Evolutionary conservation across 2,113 vertebrate species (phyloP), one percentile per base, ranked within the genome.

Genomic region (Sinocyclocheilus maitianheensis): DNA sequence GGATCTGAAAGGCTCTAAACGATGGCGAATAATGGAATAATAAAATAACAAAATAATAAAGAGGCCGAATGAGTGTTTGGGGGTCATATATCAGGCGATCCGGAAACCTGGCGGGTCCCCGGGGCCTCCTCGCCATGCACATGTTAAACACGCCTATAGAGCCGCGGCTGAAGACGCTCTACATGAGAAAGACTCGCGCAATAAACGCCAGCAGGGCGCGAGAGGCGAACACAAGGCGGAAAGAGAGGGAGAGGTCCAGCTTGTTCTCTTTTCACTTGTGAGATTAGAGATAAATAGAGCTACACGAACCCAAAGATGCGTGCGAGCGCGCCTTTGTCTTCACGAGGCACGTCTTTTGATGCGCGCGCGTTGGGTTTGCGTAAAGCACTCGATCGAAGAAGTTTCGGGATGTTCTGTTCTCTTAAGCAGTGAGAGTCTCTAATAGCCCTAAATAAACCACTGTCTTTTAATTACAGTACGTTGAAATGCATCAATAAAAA

Each of bases 41-140:
- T 86, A 87, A 85, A 89, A 88, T 87, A 86, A 87, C 84, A 88
- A 87, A 87, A 63, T 88, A 84, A 88, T 83, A 88, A 84, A 90
- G 81, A 43, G 43, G 7, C 43, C 43, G 43, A 43, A 43, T 43
- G 43, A 43, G 43, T 7, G 43, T 1, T 8, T 9, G 46, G 12
- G 12, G 37, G 69, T 24, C 85, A 8, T 82, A 82, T 84, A 86
- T 83, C 79, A 80, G 62, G 43, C 24, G 69, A 58, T 83, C 89
- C 87, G 87, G 91, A 90, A 89, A 81, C 63, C 62, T 53, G 37
- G 30, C 9, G 43, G 43, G 10, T 46, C 43, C 43, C 43, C 43
- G 43, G 9, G 43, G 43, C 10, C 43, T 46, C 9, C 43, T 11
- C 43, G 43, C 43, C 43, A 11, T 46, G 43, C 43, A 46, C 9